phyloP scores from a whole-genome alignment of 2,113 vertebrate genomes.

The Microcebus jonahi region DNA sequence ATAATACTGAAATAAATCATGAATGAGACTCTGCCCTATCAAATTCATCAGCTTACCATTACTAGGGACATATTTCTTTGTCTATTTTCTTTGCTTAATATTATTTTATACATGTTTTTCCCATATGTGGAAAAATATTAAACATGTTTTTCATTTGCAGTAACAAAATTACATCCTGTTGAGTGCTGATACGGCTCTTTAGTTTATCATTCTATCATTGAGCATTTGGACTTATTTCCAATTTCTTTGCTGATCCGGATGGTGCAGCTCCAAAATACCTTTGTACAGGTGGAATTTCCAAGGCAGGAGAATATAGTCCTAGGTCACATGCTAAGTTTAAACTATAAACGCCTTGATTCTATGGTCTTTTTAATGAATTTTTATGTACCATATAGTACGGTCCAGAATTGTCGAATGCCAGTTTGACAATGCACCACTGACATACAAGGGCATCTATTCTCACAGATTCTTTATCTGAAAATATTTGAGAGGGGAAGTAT shows the following conservation, averaged over 20 bases:
- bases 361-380: neutral
- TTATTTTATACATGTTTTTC: slow-evolving; percentile 2
- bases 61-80: neutral
- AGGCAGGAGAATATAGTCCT: neutral
- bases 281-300: neutral
- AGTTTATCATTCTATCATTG: neutral
- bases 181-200: neutral
- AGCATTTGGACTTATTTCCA: neutral
- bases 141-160: neutral
- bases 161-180: neutral
- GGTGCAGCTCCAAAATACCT: neutral
- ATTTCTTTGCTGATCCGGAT: neutral
- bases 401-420: neutral
- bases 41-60: neutral
- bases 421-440: neutral
- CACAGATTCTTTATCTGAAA: slow-evolving; percentile 31
- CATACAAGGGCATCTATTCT: neutral
- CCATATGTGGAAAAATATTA: neutral
- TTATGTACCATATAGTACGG: neutral
- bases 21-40: neutral
- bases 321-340: neutral
- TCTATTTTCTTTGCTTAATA: neutral
- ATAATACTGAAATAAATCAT: slow-evolving; percentile 8
- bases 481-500: neutral
- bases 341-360: neutral